Conservation (phyloP, 2,888 invertebrate species). For the Agonopterix alstromeriana region DNA sequence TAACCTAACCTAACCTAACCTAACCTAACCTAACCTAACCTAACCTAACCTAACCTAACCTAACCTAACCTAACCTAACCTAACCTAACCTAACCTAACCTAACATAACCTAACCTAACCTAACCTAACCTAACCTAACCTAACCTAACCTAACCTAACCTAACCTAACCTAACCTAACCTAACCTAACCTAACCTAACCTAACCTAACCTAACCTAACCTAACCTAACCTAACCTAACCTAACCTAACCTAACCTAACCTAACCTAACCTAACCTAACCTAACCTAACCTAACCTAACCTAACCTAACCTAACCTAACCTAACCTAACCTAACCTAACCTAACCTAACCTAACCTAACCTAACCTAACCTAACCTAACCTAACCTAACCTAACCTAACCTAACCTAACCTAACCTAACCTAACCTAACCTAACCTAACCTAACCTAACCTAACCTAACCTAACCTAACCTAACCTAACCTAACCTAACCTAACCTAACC, state of each 20-base stretch:
- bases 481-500: conserved; percentile 20
- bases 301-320: conserved; percentile 8
- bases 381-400: conserved; percentile 20
- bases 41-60: conserved; percentile 17
- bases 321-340: conserved; percentile 20
- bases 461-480: conserved; percentile 16
- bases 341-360: conserved; percentile 17
- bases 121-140: conserved; percentile 20
- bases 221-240: conserved; percentile 20
- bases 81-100: conserved; percentile 20
- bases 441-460: conserved; percentile 18
- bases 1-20: conserved; percentile 6
- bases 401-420: conserved; percentile 6
- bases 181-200: conserved; percentile 20
- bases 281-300: conserved; percentile 20
- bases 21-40: conserved; percentile 20
- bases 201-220: conserved; percentile 6
- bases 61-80: conserved; percentile 13
- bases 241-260: conserved; percentile 17
- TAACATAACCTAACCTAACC: conserved; percentile 6
- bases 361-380: conserved; percentile 13
- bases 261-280: conserved; percentile 13
- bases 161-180: conserved; percentile 13
- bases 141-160: conserved; percentile 17
- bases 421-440: conserved; percentile 20